Conservation (phyloP, 2,888 invertebrate species). For the Rhagophthalmus giganteus region DNA sequence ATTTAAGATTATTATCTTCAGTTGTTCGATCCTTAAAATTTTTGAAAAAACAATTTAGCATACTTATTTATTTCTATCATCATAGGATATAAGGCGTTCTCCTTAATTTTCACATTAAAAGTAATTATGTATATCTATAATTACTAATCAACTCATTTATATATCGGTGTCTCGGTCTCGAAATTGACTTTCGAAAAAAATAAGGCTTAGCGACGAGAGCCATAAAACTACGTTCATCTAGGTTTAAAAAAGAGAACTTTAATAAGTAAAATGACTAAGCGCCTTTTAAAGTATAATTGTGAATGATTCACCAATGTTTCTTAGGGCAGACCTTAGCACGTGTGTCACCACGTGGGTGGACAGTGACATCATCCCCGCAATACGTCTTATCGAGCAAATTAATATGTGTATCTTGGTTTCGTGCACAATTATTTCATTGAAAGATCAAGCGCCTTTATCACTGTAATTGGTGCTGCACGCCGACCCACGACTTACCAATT, state of each 20-base stretch:
- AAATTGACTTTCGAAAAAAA: too few species aligned
- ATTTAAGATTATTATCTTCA: neutral
- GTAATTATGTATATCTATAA: too few species aligned
- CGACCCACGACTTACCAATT: constrained; percentile 40
- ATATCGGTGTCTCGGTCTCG: too few species aligned
- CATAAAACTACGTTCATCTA: neutral
- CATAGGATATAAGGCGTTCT: too few species aligned
- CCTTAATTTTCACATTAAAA: too few species aligned
- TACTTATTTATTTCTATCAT: too few species aligned
- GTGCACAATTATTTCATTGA: constrained; percentile 43
- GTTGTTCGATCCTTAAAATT: neutral
- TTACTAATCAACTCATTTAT: too few species aligned
- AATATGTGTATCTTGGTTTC: constrained; percentile 42
- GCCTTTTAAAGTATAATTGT: constrained; percentile 35
- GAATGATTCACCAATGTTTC: constrained; percentile 37
- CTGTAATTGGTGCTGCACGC: constrained; percentile 41
- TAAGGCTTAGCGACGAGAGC: too few species aligned
- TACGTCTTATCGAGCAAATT: constrained; percentile 42
- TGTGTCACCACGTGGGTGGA: constrained; percentile 42
- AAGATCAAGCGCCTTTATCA: constrained; percentile 41
- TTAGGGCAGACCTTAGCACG: constrained; percentile 44
- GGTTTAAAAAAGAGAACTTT: constrained; percentile 6
- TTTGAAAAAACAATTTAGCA: too few species aligned
- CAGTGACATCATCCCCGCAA: constrained; percentile 45
- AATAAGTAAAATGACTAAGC: constrained; percentile 35